These are phyloP conservation scores for Rhopalosiphum padi DNA, from an alignment of 1,140 invertebrate genomes.

Conservation along the genomic window DNA sequence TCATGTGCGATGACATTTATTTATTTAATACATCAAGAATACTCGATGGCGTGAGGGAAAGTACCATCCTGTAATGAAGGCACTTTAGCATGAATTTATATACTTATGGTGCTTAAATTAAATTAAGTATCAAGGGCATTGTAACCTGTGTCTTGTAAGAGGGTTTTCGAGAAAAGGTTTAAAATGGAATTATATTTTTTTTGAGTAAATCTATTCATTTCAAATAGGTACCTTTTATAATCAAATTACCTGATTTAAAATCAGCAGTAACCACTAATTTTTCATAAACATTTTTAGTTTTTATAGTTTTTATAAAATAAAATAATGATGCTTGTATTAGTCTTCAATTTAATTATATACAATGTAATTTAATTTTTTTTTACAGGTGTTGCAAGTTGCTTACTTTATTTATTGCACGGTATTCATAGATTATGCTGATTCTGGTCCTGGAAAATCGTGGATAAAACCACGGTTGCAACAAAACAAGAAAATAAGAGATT, in stretches of 20 bases:
- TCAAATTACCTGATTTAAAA: too few relatives aligned
- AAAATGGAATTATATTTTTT: not conserved
- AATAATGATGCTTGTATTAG: not conserved
- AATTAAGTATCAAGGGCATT: not conserved
- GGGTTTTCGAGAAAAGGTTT: not conserved
- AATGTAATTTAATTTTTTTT: slow-evolving; percentile 10
- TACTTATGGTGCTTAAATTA: not conserved
- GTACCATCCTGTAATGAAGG: not conserved
- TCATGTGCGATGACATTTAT: not conserved
- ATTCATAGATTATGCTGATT: slow-evolving; percentile 25
- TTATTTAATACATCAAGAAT: not conserved
- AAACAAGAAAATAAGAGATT: slow-evolving; percentile 43
- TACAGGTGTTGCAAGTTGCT: slow-evolving; percentile 22
- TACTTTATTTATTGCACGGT: slow-evolving; percentile 54
- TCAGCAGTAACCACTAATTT: too few relatives aligned
- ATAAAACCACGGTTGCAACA: not conserved
- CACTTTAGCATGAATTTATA: not conserved
- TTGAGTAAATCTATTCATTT: not conserved
- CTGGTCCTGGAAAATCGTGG: slow-evolving; percentile 1
- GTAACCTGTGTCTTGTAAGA: not conserved
- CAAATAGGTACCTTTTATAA: too few relatives aligned
- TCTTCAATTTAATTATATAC: not conserved
- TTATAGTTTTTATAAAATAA: not conserved
- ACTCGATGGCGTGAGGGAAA: not conserved
- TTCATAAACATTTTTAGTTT: not conserved